These are phyloP conservation scores for Amiota communis DNA, from an alignment of 2,888 invertebrate genomes.

Conservation along the genomic window DNA sequence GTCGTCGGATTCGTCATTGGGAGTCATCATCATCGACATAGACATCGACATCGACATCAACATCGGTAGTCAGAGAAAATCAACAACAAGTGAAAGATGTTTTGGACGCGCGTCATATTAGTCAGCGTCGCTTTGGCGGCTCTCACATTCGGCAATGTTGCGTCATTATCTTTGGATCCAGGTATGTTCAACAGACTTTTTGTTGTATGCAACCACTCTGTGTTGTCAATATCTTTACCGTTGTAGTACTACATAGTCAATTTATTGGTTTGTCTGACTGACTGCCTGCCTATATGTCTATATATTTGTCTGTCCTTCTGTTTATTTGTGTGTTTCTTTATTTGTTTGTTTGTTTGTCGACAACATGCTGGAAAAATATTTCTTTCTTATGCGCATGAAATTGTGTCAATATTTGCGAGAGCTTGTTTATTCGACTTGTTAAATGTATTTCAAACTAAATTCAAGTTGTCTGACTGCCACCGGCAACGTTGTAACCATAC, in stretches of 20 bases:
- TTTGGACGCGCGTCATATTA: constrained; percentile 63
- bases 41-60: constrained; percentile 12
- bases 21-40: constrained; percentile 1
- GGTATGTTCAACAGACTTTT: constrained; percentile 61
- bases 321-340: neutral
- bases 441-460: constrained; percentile 4
- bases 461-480: neutral
- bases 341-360: neutral
- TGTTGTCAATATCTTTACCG: constrained; percentile 43
- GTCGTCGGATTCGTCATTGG: neutral
- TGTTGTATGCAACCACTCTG: constrained; percentile 21
- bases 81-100: constrained; percentile 59
- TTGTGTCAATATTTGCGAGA: constrained; percentile 54
- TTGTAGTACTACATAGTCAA: constrained; percentile 45
- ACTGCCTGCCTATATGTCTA: neutral
- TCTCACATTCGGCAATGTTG: constrained; percentile 64
- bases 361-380: constrained; percentile 16
- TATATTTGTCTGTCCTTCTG: neutral
- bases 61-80: constrained; percentile 12
- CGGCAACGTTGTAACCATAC: neutral
- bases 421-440: constrained; percentile 30
- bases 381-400: constrained; percentile 22
- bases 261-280: neutral
- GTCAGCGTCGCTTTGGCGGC: constrained; percentile 56
- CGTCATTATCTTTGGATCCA: constrained; percentile 73